Evolutionary conservation across 92 coral and sea anemone species (phyloP).

Genomic region (Chrysogorgia sp.): DNA sequence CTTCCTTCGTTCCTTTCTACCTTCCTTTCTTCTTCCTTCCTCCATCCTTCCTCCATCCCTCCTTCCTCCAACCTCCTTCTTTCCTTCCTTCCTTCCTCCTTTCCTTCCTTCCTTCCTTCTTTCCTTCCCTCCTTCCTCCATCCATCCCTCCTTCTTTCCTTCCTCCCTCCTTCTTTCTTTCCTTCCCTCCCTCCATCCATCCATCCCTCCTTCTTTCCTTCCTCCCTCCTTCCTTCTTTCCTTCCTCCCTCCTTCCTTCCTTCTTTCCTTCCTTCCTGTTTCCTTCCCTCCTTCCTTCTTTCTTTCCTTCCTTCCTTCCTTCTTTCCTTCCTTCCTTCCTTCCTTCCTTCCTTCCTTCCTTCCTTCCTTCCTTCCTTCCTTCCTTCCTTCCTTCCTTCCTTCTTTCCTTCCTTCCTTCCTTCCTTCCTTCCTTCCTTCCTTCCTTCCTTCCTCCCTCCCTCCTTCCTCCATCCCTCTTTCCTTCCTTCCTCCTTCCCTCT

Average conservation of each 20-base stretch:
- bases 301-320: background rate
- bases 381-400: conserved; percentile 11
- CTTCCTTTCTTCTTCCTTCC: background rate
- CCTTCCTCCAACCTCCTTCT: background rate
- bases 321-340: background rate
- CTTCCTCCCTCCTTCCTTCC: background rate
- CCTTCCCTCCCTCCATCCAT: too few species aligned
- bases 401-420: conserved; percentile 12
- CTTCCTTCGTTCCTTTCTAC: background rate
- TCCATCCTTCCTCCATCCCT: background rate
- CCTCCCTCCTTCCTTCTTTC: background rate
- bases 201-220: background rate
- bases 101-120: background rate
- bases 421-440: conserved; percentile 18
- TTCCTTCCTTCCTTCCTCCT: background rate
- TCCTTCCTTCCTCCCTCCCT: conserved; percentile 1
- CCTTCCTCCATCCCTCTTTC: background rate
- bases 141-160: background rate
- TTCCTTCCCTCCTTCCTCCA: background rate
- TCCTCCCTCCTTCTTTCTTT: background rate
- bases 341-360: background rate
- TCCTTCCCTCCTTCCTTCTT: background rate
- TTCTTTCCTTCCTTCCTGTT: too few species aligned
- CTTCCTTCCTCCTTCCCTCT: background rate
- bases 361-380: background rate